A percentile compares a stretch with the other conserved stretches of the same genome.
phyloP scores from a whole-genome alignment of 2,113 vertebrate genomes.

The Triplophysa rosa region DNA sequence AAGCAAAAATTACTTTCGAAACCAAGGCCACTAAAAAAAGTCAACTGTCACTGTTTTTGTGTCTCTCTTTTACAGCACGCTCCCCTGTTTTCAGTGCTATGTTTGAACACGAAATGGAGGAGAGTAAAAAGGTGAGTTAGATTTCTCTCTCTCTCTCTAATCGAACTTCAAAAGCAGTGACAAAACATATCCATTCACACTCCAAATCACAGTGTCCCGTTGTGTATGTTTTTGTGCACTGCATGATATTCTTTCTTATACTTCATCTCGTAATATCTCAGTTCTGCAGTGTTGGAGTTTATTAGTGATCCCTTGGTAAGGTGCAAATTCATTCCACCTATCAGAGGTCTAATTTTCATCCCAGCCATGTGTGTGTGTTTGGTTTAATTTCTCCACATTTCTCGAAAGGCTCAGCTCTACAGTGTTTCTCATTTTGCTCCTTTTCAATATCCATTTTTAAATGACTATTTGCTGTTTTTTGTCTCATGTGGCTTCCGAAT shows the following conservation, averaged over 20 bases:
- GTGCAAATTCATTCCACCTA: not conserved
- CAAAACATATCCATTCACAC: constrained; percentile 33
- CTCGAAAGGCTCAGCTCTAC: not conserved
- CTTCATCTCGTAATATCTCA: constrained; percentile 37
- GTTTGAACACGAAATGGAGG: constrained; percentile 94
- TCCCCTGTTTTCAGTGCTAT: constrained; percentile 90
- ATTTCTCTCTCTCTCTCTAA: constrained; percentile 33
- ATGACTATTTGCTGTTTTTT: constrained; percentile 8
- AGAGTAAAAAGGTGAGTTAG: constrained; percentile 86
- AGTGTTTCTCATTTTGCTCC: not conserved
- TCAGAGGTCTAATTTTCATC: not conserved
- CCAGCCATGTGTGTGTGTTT: constrained; percentile 1
- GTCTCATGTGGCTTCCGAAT: not conserved
- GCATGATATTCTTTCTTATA: constrained; percentile 18
- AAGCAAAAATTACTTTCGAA: no score
- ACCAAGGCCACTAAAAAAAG: not conserved
- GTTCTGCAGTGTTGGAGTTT: constrained; percentile 29
- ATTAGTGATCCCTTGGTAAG: constrained; percentile 28
- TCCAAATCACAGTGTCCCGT: constrained; percentile 39
- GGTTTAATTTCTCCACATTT: not conserved
- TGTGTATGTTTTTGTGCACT: constrained; percentile 21
- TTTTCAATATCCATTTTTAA: constrained; percentile 3
- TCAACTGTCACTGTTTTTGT: not conserved
- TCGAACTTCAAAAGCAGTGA: constrained; percentile 46
- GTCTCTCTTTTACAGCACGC: constrained; percentile 71